Base-by-base conservation (phyloP, 1,140 invertebrate species). In the Drosophila willistoni region DNA sequence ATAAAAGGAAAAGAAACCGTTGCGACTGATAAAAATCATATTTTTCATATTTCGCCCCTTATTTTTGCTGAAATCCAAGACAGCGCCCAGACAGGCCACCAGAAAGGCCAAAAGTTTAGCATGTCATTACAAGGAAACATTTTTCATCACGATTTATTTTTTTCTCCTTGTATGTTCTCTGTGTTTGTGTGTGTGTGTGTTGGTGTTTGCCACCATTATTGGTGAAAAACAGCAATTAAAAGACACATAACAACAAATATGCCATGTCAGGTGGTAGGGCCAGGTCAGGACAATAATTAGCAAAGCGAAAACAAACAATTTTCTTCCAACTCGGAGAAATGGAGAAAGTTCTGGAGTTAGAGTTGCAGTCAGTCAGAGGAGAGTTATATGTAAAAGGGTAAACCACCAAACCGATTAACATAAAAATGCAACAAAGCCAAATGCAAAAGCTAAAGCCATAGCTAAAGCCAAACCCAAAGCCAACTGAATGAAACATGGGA, bases 231-330 rank as follows among this genome's bases (percentile, higher is more conserved):
- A 87, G 84, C 84, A 87, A 87, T 87, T 87, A 87, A 87, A 87
- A 89, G 85, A 84, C 84, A 89, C 84, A 87, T 87, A 89, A 89
- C 85, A 90, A 73, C 84, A 89, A 89, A 89, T 89, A 89, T 81
- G 71, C 17, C 87, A 85, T 90, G 87, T 90, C 87, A 79, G 74
- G 66, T 71, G 79, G 71, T 41, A 64, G 42, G 66, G 73, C 71
- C 65, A 67, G 85, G 79, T 51, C 77, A 63, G 90, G 86, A 90
- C 80, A 90, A 90, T 90, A 90, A 90, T 90, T 90, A 90, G 87
- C 79, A 74, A 78, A 87, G 77, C 75, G 64, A 66, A 71, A 73
- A 66, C 69, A 79, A 77, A 75, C 77, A 79, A 72, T 79, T 79
- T 68, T 77, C 41, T 54, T 60, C 47, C 61, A 75, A 62, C 9